Evolutionary conservation across 1,140 invertebrate species (phyloP), one percentile per base, ranked within the genome.

Genomic region (Doryteuthis pealeii): DNA sequence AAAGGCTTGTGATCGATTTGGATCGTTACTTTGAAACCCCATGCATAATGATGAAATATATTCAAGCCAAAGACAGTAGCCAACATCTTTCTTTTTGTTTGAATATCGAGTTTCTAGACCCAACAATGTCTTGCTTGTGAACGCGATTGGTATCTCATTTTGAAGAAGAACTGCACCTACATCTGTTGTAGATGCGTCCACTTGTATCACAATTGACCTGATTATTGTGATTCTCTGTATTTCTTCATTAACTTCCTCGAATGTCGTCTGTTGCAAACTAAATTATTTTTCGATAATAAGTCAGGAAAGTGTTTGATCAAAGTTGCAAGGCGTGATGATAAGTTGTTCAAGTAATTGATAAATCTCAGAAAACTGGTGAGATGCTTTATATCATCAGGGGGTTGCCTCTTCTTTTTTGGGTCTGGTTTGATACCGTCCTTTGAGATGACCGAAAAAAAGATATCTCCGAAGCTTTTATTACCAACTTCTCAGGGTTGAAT

Each of bases 11-110:
- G 77, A 58, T 81, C 78, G n/a, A 68, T 79, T 30, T 81, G 72
- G 18, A 81, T 70, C 0, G 33, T 65, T 22, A 78, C 75, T 30
- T 78, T 73, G 40, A 80, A 31, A 74, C 32, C 28, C 86, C 77
- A 89, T 5, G 90, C 70, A 77, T 89, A 91, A 49, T 89, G 80
- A 40, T 90, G 85, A 82, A 91, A 91, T 76, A 88, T 87, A 70
- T 86, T 81, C 22, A 90, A 85, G 3, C 85, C 88, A 82, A 86
- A 91, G 3, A 90, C 74, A 10, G 91, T 85, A 6, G 88, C 88
- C 22, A 89, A 78, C 5, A 88, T 89, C 82, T 91, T 90, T 80
- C 88, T 72, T 78, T 91, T 88, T 3, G 89, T 86, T 78, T 90
- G 83, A 85, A 74, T 89, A 89, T 49, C 88, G 88, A 40, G 78